Evolutionary conservation across 2,797 vertebrate species (phyloP), one percentile per base, ranked within the genome.

Genomic region (Cryptoblepharus egeriae): DNA sequence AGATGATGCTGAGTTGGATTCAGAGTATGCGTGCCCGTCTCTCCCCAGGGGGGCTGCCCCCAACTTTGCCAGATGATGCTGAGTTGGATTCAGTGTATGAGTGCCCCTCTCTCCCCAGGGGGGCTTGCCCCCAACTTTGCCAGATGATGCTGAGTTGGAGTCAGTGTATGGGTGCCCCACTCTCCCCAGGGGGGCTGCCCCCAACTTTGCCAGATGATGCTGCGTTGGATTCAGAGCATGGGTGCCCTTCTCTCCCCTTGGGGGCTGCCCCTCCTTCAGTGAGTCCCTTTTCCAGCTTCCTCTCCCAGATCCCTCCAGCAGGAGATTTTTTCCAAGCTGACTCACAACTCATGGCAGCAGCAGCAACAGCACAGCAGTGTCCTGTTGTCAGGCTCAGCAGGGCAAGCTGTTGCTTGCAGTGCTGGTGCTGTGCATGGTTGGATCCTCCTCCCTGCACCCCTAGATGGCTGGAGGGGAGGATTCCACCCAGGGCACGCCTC

Each of bases 341-440:
- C 90, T 94, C 93, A 92, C 86, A 75, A 83, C 65, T 42, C 87
- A 42, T 42, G 39, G 39, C 39, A 42, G 39, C 4, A 9, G 39
- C 39, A 42, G 39, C 39, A 9, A 9, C 39, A 42, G 91, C 88
- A n/a, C 83, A 88, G 91, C 88, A 90, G 87, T 86, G 89, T 87
- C 87, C 82, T 80, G 80, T 85, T 88, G 91, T 90, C 92, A 91
- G 92, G 84, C 42, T 57, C 84, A 82, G 90, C 90, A n/a, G 65
- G 28, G 73, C 81, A 92, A 92, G 92, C 92, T 92, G 82, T 92
- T 91, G 92, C 92, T 92, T 89, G 91, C 67, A 92, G 83, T 8
- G 58, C 83, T 16, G 49, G n/a, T n/a, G n/a, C n/a, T 37, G 22
- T 18, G 13, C 64, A 5, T 32, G 9, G 15, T 2, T 24, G 9